Evolutionary conservation across 2,113 vertebrate genomes (phyloP).

Genomic region (Lontra canadensis): DNA sequence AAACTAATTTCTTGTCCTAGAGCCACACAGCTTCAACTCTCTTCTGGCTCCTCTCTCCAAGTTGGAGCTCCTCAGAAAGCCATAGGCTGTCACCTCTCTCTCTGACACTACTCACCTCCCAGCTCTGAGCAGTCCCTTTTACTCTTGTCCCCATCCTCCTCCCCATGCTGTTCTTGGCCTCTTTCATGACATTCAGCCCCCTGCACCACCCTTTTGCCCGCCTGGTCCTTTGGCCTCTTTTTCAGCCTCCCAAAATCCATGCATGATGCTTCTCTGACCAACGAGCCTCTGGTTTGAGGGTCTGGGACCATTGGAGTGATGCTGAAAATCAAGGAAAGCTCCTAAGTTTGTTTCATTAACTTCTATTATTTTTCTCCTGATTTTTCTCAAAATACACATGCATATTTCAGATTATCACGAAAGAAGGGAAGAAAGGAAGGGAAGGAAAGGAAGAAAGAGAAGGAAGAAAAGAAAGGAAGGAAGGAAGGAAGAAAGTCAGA

Average conservation of each 20-base stretch:
- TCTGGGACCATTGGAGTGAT: background rate
- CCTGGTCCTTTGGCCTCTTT: background rate
- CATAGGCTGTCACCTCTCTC: background rate
- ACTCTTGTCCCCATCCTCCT: background rate
- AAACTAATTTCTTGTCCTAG: background rate
- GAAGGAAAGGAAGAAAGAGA: background rate
- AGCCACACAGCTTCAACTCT: background rate
- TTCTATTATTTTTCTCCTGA: background rate
- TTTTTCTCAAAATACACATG: background rate
- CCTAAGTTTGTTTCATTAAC: background rate
- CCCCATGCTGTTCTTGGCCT: background rate
- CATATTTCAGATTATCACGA: background rate
- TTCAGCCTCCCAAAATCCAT: background rate
- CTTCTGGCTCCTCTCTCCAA: background rate
- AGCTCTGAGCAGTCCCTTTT: background rate
- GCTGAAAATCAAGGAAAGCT: background rate
- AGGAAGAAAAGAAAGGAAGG: fast-evolving
- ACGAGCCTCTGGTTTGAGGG: background rate
- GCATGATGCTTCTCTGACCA: background rate
- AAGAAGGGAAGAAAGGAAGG: background rate
- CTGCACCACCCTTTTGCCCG: background rate
- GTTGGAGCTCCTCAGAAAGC: background rate
- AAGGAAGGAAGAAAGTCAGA: background rate
- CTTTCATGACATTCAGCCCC: background rate
- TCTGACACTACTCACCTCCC: background rate